Base-by-base conservation (phyloP, 2,888 invertebrate genomes). In the Drosophila villosipedis region DNA sequence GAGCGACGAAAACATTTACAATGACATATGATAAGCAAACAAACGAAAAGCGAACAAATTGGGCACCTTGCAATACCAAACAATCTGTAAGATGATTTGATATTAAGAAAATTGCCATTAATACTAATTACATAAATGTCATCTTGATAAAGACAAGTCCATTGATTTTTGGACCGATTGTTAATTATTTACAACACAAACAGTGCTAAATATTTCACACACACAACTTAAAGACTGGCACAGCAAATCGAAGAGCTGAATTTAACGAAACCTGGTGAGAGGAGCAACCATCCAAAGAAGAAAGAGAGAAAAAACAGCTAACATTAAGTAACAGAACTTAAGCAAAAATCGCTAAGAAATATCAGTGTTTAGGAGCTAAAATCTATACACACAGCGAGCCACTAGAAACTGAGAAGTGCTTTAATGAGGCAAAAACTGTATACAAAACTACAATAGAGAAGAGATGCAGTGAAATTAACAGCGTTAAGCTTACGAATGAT, bases 1-100 rank as follows among this genome's bases (percentile, higher is more conserved):
- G 37, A 41, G 37, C 16, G 33, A 58, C 41, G 33, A 49, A 53
- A 43, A 63, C 69, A 63, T 69, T 74, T 53, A 22, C 77, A 61
- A 39, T 61, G 62, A 25, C 65, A 55, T 28, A 28, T 19, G 49
- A 49, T 47, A 61, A 41, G 28, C 33, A 31, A 2, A 14, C n/a
- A 4, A 30, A 52, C 10, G 22, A 16, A 16, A 16, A 22, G 33
- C 28, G 28, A 5, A 5, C 22, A 54, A 22, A 16, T 6, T 33
- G 22, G 7, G 22, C 14, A 22, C 6, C 22, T 43, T 43, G n/a
- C 43, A 22, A 6, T 12, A 43, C 43, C n/a, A 22, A 6, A 7
- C 22, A 43, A 43, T 22, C 43, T n/a, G 22, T 7, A 47, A 14
- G 7, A 14, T 14, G 22, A 47, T 22, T 47, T 14, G 14, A 47